phyloP scores from a whole-genome alignment of 2,113 vertebrate species.

The Clinocottus analis region DNA sequence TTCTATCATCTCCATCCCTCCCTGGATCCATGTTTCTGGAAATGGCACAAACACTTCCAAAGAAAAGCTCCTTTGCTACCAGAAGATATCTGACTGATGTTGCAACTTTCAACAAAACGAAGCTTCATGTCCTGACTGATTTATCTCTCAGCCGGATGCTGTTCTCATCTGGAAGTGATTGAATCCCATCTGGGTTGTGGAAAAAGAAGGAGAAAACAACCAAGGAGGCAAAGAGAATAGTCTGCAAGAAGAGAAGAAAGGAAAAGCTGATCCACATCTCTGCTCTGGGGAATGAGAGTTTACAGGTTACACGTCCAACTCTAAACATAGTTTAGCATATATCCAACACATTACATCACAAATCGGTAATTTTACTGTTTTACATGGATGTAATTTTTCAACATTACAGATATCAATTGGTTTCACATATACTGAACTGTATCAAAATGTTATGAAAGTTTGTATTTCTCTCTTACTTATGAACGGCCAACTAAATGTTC shows the following conservation, averaged over 20 bases:
- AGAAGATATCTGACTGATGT: conserved; percentile 52
- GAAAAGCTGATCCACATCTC: not conserved
- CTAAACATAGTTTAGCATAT: not conserved
- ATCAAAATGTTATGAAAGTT: too few relatives aligned
- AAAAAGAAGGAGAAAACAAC: not conserved
- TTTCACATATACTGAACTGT: too few relatives aligned
- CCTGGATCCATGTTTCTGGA: conserved; percentile 34
- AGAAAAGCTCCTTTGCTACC: conserved; percentile 40
- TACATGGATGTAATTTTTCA: too few relatives aligned
- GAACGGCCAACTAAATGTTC: too few relatives aligned
- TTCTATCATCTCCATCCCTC: not conserved
- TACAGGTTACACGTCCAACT: not conserved
- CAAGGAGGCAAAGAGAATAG: not conserved
- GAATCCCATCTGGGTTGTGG: conserved; percentile 2
- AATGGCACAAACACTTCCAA: conserved; percentile 43
- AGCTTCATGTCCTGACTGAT: conserved; percentile 41
- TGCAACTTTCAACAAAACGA: conserved; percentile 48
- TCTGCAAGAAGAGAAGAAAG: not conserved
- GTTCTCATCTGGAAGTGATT: conserved; percentile 60
- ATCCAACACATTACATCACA: not conserved
- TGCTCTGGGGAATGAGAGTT: not conserved
- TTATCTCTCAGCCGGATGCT: conserved; percentile 42
- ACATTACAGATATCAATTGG: too few relatives aligned
- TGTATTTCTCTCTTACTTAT: too few relatives aligned
- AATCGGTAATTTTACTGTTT: not conserved